phyloP scores from a whole-genome alignment of 1,140 invertebrate genomes.

The Sweltsa coloradensis region DNA sequence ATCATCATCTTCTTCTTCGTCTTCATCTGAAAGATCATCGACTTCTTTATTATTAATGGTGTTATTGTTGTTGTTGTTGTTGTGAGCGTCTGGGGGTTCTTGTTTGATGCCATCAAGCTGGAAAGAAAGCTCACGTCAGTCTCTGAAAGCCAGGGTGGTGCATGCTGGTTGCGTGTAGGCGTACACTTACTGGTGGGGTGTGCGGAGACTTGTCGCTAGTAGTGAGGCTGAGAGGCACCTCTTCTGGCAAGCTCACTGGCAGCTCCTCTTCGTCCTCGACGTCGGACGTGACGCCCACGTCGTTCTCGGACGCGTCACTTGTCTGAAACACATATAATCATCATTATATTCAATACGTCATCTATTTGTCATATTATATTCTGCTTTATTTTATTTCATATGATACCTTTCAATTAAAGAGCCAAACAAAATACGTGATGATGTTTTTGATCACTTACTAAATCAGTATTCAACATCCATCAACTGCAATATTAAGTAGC shows the following conservation, averaged over 20 bases:
- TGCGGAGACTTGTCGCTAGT: slow-evolving; percentile 11
- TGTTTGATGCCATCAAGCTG: slow-evolving; percentile 18
- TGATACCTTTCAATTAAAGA: no score
- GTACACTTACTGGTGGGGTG: slow-evolving; percentile 5
- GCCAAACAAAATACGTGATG: no score
- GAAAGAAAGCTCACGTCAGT: not conserved
- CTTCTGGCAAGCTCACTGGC: slow-evolving; percentile 3
- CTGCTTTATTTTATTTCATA: no score
- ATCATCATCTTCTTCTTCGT: slow-evolving; percentile 38
- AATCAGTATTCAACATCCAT: no score
- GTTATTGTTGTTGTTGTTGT: slow-evolving; percentile 16
- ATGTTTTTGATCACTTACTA: no score
- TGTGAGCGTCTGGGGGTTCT: slow-evolving; percentile 18
- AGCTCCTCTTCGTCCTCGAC: slow-evolving; percentile 18
- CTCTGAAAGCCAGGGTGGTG: not conserved
- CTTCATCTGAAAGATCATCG: slow-evolving; percentile 45
- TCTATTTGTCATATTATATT: no score
- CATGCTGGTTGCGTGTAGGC: slow-evolving; percentile 6
- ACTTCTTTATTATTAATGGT: slow-evolving; percentile 8
- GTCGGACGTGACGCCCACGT: not conserved
- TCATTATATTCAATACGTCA: no score
- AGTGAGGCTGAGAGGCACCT: slow-evolving; percentile 20
- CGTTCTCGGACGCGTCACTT: not conserved
- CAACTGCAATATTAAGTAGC: no score
- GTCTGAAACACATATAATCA: no score